Evolutionary conservation across 2,797 vertebrate species (phyloP).

Genomic region (Oophaga sylvatica): DNA sequence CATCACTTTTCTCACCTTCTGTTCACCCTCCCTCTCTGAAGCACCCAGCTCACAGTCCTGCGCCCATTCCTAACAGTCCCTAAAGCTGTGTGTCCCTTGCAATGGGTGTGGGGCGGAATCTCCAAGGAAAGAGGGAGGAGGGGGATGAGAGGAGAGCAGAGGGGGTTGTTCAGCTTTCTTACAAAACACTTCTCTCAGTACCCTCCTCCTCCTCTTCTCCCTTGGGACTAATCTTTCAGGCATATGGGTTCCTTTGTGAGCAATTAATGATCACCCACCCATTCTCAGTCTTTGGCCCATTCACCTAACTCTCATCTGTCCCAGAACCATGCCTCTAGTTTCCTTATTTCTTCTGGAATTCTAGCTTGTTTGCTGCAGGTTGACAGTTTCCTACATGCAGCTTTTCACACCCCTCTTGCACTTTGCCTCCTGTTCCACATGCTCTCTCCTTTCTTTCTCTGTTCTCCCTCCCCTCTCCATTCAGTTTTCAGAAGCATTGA

Average conservation of each 20-base stretch:
- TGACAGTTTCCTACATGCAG: background rate
- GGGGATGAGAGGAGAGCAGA: background rate
- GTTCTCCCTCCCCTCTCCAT: slow-evolving; percentile 39
- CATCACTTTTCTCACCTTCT: slow-evolving; percentile 28
- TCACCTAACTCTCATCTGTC: slow-evolving; percentile 26
- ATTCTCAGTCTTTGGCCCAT: slow-evolving; percentile 25
- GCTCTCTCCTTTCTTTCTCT: background rate
- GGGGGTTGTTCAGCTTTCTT: slow-evolving; percentile 33
- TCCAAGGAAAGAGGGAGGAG: slow-evolving; percentile 25
- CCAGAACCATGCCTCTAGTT: slow-evolving; percentile 7
- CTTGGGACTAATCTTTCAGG: slow-evolving; percentile 31
- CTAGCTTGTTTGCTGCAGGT: background rate
- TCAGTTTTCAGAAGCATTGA: slow-evolving; percentile 44
- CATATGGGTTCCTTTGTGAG: slow-evolving; percentile 36
- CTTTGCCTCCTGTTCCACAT: slow-evolving; percentile 46
- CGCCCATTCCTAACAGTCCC: slow-evolving; percentile 24
- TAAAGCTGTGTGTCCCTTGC: slow-evolving; percentile 1
- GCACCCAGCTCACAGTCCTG: slow-evolving; percentile 10
- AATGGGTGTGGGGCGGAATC: slow-evolving; percentile 29
- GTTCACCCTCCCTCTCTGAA: slow-evolving; percentile 5
- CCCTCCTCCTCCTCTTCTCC: slow-evolving; percentile 10
- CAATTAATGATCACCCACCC: slow-evolving; percentile 32
- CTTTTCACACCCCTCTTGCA: slow-evolving; percentile 36
- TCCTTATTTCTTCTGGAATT: background rate
- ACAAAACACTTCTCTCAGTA: slow-evolving; percentile 26